Evolutionary conservation across 1,140 invertebrate species (phyloP), one percentile per base, ranked within the genome.

Genomic region (Neodiprion virginianus): DNA sequence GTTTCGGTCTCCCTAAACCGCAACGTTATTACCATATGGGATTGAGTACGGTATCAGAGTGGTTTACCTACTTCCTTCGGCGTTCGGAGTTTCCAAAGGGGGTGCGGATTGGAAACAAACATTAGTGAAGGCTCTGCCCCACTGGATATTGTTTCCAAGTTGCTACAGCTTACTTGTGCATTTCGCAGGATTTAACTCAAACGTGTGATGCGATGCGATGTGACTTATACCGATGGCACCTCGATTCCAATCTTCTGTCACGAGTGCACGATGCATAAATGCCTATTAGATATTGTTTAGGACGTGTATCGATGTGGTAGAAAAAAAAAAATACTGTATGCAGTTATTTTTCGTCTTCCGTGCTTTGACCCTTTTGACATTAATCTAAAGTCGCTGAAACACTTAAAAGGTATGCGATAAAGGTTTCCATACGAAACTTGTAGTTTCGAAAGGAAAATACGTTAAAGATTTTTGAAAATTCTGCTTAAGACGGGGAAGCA

Each of bases 151-250:
- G 77, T 72, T 73, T 75, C 67, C 67, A 21, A 23, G 40, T 21
- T 69, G 67, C 67, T 23, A 21, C 75, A 74, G 76, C 69, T 77
- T 82, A 76, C 80, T 80, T 80, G 82, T 82, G 50, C 72, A 81
- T 85, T 85, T 85, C 85, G 83, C 76, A 69, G 81, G 83, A 85
- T 85, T 85, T 82, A 79, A 76, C 82, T 84, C 81, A 85, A 80
- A 74, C 17, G 47, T 53, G 77, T 40, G 28, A 40, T 40, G 28
- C 28, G 28, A 40, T 40, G 76, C 74, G 84, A 86, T 81, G 82
- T 80, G n/a, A 12, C 14, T 11, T 69, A 17, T 61, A 17, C 11
- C 11, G n/a, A 61, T 61, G 53, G 53, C 8, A 61, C 53, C 53
- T 61, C 53, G 53, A 61, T 61, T 61, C 53, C 53, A 12, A 61